These are phyloP conservation scores for Cercocebus atys DNA, from an alignment of 2,113 vertebrate genomes.

Conservation along the genomic window DNA sequence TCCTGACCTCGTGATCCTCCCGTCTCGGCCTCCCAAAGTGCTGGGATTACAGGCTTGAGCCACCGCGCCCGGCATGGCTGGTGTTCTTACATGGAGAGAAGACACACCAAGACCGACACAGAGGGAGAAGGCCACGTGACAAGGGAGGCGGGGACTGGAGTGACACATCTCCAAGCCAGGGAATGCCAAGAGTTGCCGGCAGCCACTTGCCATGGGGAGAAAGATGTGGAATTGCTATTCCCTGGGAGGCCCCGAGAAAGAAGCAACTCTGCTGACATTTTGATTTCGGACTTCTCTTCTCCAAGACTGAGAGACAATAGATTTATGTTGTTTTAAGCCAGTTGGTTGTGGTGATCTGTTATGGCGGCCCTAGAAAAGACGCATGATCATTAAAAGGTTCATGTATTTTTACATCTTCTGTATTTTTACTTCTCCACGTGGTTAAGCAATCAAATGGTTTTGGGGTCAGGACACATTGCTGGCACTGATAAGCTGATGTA, in stretches of 20 bases:
- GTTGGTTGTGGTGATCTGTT: neutral
- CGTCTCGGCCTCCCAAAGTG: no score
- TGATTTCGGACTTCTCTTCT: neutral
- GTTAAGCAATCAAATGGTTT: neutral
- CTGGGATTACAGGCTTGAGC: no score
- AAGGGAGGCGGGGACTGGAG: accelerated
- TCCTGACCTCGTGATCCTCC: no score
- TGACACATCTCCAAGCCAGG: accelerated
- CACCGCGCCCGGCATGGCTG: no score
- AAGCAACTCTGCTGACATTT: no score
- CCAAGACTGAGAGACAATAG: neutral
- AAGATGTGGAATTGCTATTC: accelerated
- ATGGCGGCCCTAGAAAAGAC: neutral
- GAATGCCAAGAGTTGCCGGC: accelerated
- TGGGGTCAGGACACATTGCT: neutral
- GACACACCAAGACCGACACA: neutral
- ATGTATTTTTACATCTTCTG: neutral
- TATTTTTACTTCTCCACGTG: neutral
- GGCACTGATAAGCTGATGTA: accelerated
- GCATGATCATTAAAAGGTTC: accelerated
- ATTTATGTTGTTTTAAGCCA: neutral
- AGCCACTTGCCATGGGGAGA: accelerated
- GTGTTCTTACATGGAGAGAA: neutral
- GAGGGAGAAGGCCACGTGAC: no score
- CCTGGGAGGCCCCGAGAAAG: neutral